Evolutionary conservation across 2,888 invertebrate genomes (phyloP).

Genomic region (Agriopis aurantiaria): DNA sequence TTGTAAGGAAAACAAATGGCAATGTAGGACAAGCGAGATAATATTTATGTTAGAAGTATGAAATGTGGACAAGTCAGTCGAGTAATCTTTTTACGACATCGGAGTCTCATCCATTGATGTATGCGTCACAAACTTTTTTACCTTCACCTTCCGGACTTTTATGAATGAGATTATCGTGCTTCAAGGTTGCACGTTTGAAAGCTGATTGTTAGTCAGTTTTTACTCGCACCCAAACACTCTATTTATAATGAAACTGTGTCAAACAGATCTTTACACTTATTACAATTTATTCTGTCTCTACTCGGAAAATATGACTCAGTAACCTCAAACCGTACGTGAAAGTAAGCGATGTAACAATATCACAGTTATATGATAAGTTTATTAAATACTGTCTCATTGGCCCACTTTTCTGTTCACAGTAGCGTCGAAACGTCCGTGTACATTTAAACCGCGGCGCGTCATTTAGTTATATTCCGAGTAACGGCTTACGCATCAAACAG

Average conservation of each 20-base stretch:
- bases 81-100: slow-evolving; percentile 26
- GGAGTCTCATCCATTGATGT: slow-evolving; percentile 14
- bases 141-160: slow-evolving; percentile 15
- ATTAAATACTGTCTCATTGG: slow-evolving; percentile 30
- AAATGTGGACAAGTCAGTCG: slow-evolving; percentile 13
- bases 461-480: slow-evolving; percentile 46
- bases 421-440: slow-evolving; percentile 28
- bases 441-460: slow-evolving; percentile 18
- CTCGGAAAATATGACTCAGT: slow-evolving; percentile 25
- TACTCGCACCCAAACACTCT: slow-evolving; percentile 7
- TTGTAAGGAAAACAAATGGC: neutral
- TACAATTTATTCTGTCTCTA: no score
- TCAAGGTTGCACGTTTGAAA: slow-evolving; percentile 17
- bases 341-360: slow-evolving; percentile 30
- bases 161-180: slow-evolving; percentile 28
- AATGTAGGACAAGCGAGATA: neutral
- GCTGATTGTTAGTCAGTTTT: slow-evolving; percentile 12
- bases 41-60: slow-evolving; percentile 12
- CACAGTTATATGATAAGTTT: slow-evolving; percentile 15
- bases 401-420: slow-evolving; percentile 25
- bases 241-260: slow-evolving; percentile 26
- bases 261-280: slow-evolving; percentile 18
- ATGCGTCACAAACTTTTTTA: slow-evolving; percentile 18
- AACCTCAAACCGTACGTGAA: slow-evolving; percentile 13
- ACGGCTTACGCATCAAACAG: slow-evolving; percentile 40